phyloP scores from a whole-genome alignment of 2,888 invertebrate species.

The Gerris lacustris region DNA sequence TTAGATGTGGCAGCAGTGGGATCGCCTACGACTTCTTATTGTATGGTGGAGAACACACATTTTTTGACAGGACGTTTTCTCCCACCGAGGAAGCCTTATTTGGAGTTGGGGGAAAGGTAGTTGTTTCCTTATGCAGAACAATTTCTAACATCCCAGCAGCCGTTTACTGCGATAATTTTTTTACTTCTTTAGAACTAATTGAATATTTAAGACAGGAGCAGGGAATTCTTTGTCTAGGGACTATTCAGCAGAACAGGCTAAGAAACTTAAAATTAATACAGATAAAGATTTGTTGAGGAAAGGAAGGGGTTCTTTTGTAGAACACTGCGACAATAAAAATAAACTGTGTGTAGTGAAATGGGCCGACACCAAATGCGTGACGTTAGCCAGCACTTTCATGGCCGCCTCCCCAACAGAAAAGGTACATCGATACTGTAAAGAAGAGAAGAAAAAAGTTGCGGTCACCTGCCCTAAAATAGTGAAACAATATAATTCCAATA shows the following conservation, averaged over 20 bases:
- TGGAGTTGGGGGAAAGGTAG: too few relatives aligned
- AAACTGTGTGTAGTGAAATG: too few relatives aligned
- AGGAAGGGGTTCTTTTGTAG: too few relatives aligned
- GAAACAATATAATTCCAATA: too few relatives aligned
- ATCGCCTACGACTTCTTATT: slow-evolving; percentile 31
- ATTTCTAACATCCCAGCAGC: slow-evolving; percentile 19
- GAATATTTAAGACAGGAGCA: slow-evolving; percentile 17
- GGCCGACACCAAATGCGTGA: too few relatives aligned
- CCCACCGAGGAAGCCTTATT: slow-evolving; percentile 22
- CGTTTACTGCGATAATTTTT: slow-evolving; percentile 30
- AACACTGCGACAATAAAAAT: too few relatives aligned
- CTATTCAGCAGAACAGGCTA: slow-evolving; percentile 16
- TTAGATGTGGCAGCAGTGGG: slow-evolving; percentile 32
- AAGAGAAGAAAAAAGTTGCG: too few relatives aligned
- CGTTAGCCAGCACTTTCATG: too few relatives aligned
- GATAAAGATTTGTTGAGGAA: too few relatives aligned
- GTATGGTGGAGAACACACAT: slow-evolving; percentile 31
- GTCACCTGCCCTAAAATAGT: too few relatives aligned
- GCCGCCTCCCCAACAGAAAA: too few relatives aligned
- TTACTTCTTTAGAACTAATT: slow-evolving; percentile 17
- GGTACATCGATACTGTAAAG: too few relatives aligned
- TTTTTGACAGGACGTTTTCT: slow-evolving; percentile 28
- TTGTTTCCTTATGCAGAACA: slow-evolving; percentile 21
- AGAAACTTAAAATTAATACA: slow-evolving; percentile 9
- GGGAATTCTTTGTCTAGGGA: slow-evolving; percentile 21